Evolutionary conservation across 2,113 vertebrate genomes (phyloP), one percentile per base, ranked within the genome.

Genomic region (Pyxicephalus adspersus): DNA sequence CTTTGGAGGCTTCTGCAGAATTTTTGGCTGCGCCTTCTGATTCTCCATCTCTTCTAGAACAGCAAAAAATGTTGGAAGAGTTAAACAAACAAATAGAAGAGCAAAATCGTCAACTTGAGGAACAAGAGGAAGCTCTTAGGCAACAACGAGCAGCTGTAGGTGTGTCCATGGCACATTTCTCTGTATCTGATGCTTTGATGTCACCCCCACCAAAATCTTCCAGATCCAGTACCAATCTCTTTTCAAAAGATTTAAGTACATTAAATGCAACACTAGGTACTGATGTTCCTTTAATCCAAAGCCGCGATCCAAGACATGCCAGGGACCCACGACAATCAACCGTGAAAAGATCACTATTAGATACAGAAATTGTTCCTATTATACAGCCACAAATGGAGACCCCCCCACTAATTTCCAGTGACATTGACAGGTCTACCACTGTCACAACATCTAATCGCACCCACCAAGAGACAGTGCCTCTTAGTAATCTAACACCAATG

Each of bases 11-110:
- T 0, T 2, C 92, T 38, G 71, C 83, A 0, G 80, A 71, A 0
- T 87, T 83, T 0, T 64, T 87, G 0, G 5, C 87, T 1, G 74
- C 85, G 6, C 18, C 75, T 0, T 8, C 89, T 0, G 76, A 86
- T 0, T 67, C 91, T 0, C 91, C 93, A 22, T 95, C 95, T 1
- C 83, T 99, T 64, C 91, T 92, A 15, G 96, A 99, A 81, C 97
- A 99, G 84, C 96, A 98, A 61, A 91, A 94, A 81, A 97, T 98
- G 95, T 83, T 99, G 16, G 97, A 99, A 64, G 97, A 98, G 73
- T 90, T 99, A 20, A 98, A 96, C 85, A 95, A 94, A 80, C 96
- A 99, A 87, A 99, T 98, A 67, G 98, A 98, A 90, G 96, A 99
- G 85, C 97, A 99, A 87, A 95, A 96, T 88, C 88, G 91, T 17